Conservation (phyloP, 1,140 invertebrate genomes). For the Trichogramma pretiosum region DNA sequence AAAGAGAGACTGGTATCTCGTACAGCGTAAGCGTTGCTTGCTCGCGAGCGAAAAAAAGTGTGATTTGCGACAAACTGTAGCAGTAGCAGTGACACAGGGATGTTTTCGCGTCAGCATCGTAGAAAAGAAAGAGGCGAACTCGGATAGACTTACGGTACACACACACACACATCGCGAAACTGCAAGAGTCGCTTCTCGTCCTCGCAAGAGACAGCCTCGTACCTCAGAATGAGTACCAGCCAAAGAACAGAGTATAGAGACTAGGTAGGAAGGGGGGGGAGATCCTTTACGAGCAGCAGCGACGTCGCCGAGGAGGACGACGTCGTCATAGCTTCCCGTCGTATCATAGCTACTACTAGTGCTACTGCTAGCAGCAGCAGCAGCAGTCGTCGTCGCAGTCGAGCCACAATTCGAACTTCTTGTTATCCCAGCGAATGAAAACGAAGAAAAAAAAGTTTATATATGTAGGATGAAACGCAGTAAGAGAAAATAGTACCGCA, state of each 20-base stretch:
- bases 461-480: neutral
- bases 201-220: conserved; percentile 4
- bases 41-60: neutral
- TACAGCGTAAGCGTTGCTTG: neutral
- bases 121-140: too few relatives aligned
- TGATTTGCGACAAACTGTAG: conserved; percentile 12
- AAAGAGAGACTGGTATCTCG: neutral
- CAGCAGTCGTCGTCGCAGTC: neutral
- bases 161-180: too few relatives aligned
- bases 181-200: too few relatives aligned
- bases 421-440: conserved; percentile 8
- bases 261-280: conserved; percentile 3
- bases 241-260: neutral
- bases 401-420: neutral
- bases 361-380: too few relatives aligned
- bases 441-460: neutral
- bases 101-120: conserved; percentile 11
- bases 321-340: conserved; percentile 19
- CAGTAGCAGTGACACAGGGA: neutral
- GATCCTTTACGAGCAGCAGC: conserved; percentile 27
- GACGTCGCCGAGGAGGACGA: conserved; percentile 8
- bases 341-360: too few relatives aligned
- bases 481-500: too few relatives aligned
- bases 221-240: conserved; percentile 4
- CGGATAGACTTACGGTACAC: too few relatives aligned